Conservation (phyloP, 1,140 invertebrate species). For the Drosophila malerkotliana region DNA sequence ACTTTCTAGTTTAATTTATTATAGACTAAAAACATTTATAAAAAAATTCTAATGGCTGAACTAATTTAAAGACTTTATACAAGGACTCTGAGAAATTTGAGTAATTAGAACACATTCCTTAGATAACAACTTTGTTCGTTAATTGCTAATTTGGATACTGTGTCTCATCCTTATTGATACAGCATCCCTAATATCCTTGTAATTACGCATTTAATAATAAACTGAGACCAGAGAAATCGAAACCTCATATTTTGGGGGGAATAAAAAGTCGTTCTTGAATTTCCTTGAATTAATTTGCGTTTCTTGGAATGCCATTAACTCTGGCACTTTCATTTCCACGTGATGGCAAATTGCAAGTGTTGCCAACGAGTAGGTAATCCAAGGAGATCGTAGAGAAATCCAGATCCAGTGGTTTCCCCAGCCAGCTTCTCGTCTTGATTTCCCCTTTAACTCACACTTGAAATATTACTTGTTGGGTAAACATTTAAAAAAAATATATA, state of each 20-base stretch:
- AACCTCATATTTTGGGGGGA: not conserved
- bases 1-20: not conserved
- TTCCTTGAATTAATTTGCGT: slow-evolving; percentile 11
- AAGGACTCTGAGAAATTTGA: too few species aligned
- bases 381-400: slow-evolving; percentile 33
- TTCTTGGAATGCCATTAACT: slow-evolving; percentile 22
- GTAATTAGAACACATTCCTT: too few species aligned
- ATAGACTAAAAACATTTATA: not conserved
- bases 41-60: too few species aligned
- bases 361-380: slow-evolving; percentile 28
- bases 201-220: slow-evolving; percentile 2
- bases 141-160: not conserved
- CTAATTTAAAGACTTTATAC: too few species aligned
- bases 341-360: slow-evolving; percentile 24
- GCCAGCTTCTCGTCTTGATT: not conserved
- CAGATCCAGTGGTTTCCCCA: slow-evolving; percentile 29
- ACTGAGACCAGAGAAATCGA: not conserved
- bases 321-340: slow-evolving; percentile 26
- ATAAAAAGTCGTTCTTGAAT: not conserved
- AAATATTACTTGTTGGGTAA: not conserved
- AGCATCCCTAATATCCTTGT: not conserved
- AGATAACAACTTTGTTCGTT: not conserved
- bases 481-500: too few species aligned
- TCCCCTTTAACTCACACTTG: slow-evolving; percentile 4
- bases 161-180: not conserved